Conservation (phyloP, 1,140 invertebrate genomes). For the Spodoptera litura region DNA sequence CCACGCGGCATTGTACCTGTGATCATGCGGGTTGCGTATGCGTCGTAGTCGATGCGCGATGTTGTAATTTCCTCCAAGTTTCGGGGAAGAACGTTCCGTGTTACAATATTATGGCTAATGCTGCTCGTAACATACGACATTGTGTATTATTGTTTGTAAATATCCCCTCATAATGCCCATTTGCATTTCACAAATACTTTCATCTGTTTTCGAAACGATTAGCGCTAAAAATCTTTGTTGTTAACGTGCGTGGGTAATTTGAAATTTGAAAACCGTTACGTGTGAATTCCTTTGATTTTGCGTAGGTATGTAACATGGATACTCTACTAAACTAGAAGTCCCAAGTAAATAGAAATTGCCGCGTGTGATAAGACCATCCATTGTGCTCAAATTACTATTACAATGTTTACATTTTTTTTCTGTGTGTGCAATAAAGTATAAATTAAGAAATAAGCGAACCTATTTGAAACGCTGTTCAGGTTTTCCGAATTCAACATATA, state of each 20-base stretch:
- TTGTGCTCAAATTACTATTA: too few species aligned
- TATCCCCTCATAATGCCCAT: conserved; percentile 36
- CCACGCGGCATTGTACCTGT: neutral
- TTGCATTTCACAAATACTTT: conserved; percentile 34
- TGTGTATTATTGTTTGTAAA: conserved; percentile 42
- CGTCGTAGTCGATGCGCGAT: conserved; percentile 9
- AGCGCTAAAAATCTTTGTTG: conserved; percentile 32
- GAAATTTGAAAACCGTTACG: neutral
- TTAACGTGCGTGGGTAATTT: neutral
- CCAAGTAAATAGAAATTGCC: too few species aligned
- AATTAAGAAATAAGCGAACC: too few species aligned
- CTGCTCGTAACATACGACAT: neutral
- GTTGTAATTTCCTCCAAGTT: conserved; percentile 36
- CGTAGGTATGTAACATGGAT: too few species aligned
- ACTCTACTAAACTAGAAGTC: too few species aligned
- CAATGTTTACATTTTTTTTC: too few species aligned
- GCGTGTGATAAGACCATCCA: too few species aligned
- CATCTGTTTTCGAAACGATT: conserved; percentile 28
- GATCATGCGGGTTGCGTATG: neutral
- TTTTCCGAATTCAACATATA: too few species aligned
- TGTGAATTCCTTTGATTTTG: too few species aligned
- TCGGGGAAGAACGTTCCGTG: conserved; percentile 20
- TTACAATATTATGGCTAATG: conserved; percentile 18
- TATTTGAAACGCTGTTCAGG: too few species aligned
- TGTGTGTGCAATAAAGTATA: too few species aligned